These are phyloP conservation scores for Botia almorhae DNA, from an alignment of 2,797 vertebrate genomes.

Conservation along the genomic window DNA sequence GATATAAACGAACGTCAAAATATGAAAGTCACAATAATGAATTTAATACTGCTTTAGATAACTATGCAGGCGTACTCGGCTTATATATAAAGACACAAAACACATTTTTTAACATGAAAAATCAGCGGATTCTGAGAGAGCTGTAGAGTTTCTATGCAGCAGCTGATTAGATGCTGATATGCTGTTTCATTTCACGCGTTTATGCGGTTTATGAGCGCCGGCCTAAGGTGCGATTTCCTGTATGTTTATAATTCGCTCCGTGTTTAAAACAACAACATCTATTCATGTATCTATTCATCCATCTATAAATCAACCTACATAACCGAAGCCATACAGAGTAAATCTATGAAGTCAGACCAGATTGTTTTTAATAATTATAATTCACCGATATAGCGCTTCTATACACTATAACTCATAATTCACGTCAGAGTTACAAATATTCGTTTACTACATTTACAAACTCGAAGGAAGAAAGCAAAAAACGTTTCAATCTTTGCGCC, in stretches of 20 bases:
- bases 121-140: too few species aligned
- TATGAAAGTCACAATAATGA: not conserved
- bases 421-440: not conserved
- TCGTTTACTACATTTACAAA: not conserved
- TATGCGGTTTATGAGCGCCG: slow-evolving; percentile 26
- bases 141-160: slow-evolving; percentile 10
- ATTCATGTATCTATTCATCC: too few species aligned
- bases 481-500: not conserved
- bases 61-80: too few species aligned
- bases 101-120: too few species aligned
- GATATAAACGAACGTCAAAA: not conserved
- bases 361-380: too few species aligned
- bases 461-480: not conserved
- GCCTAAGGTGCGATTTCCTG: slow-evolving; percentile 40
- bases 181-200: slow-evolving; percentile 9
- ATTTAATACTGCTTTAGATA: too few species aligned
- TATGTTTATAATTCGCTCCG: slow-evolving; percentile 5
- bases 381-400: too few species aligned
- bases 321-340: too few species aligned
- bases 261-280: not conserved
- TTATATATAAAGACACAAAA: not conserved
- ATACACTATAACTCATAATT: too few species aligned
- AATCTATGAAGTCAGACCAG: too few species aligned
- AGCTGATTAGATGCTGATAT: slow-evolving; percentile 1
- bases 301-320: too few species aligned